Base-by-base conservation (phyloP, 1,140 invertebrate genomes). In the Drosophila melanica region DNA sequence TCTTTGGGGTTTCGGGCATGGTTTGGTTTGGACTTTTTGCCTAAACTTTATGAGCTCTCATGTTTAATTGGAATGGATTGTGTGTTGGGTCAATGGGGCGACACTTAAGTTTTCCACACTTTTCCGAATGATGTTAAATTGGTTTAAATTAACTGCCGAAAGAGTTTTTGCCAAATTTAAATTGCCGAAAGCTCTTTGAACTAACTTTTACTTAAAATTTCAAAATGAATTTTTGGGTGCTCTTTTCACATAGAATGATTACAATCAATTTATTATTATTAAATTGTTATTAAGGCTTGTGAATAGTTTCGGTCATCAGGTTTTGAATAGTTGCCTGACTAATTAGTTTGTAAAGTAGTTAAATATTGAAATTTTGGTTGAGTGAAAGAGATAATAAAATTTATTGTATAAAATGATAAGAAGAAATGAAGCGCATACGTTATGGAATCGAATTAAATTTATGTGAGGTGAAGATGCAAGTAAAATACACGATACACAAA, bases 41-140 rank as follows among this genome's bases (percentile, higher is more conserved):
- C 30, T 58, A 66, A 48, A 51, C 30, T 62, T 67, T 67, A 64
- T 47, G 59, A 11, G 41, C 60, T 51, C 57, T 60, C 67, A 54
- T 69, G 39, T 68, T 74, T 87, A 87, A 86, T 79, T 86, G 75
- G 75, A 70, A 87, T 73, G 71, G 75, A 68, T 75, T 71, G 67
- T 72, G 72, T 74, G 65, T 37, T 41, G 57, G 65, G 57, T 74
- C 58, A 74, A 63, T 18, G 51, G 37, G 57, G 51, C 39, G 4
- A 35, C 45, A 41, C 44, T 67, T 37, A 55, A 65, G 44, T 71
- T 71, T 44, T 71, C 45, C 42, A 69, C 42, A 68, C 54, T 48
- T 59, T 44, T 30, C 23, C 62, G 53, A 74, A 59, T 54, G 33
- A 50, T 69, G 42, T 69, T 62, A 42, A 69, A 58, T 68, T 69